phyloP scores from a whole-genome alignment of 2,113 vertebrate genomes.

The Oryzias melastigma region DNA sequence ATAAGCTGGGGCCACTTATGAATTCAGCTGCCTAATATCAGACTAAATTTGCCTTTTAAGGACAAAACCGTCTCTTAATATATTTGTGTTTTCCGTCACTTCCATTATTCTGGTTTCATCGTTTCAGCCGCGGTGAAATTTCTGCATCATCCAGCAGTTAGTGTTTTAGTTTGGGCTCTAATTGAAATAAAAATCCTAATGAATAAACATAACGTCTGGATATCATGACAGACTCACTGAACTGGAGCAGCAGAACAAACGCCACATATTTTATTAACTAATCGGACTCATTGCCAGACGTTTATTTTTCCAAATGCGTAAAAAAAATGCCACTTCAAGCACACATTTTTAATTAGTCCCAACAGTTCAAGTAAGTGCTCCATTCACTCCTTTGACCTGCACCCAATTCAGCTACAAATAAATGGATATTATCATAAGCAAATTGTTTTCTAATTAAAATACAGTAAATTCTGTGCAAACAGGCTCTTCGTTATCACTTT shows the following conservation, averaged over 20 bases:
- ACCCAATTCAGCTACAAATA: conserved; percentile 27
- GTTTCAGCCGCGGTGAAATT: too few species aligned
- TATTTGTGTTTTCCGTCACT: too few species aligned
- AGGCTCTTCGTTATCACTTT: background rate
- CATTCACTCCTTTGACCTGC: conserved; percentile 23
- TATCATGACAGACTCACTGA: conserved; percentile 1
- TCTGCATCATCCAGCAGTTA: background rate
- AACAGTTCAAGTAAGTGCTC: conserved; percentile 28
- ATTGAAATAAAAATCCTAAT: background rate
- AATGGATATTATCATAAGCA: conserved; percentile 5
- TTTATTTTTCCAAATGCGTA: conserved; percentile 21
- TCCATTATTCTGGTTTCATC: too few species aligned
- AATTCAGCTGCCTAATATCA: conserved; percentile 15
- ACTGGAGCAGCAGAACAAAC: conserved; percentile 5
- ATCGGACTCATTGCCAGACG: conserved; percentile 20
- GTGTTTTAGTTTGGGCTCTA: background rate
- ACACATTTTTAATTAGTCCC: conserved; percentile 42
- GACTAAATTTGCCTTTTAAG: too few species aligned
- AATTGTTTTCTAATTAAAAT: conserved; percentile 19
- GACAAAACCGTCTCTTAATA: too few species aligned
- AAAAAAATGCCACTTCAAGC: conserved; percentile 12
- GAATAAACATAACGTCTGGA: background rate
- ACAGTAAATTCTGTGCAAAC: background rate
- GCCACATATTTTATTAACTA: conserved; percentile 12
- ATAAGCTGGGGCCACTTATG: conserved; percentile 27